A percentile compares a stretch with the other conserved stretches of the same genome.
Evolutionary conservation across 2,888 invertebrate species (phyloP).

Genomic region (Mesopsocus fuscifrons): DNA sequence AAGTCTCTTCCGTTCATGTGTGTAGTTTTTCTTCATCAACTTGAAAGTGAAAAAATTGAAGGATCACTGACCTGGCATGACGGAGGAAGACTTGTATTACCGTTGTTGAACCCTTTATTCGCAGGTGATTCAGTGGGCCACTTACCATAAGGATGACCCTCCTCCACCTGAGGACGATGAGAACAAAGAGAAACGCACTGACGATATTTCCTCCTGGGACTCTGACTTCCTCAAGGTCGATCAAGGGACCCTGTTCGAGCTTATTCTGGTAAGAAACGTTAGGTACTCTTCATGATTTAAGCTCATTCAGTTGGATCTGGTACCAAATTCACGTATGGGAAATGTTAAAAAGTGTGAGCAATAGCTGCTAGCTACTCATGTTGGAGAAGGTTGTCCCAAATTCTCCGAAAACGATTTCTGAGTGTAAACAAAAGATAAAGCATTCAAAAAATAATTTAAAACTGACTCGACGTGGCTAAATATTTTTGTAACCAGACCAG

Average conservation of each 20-base stretch:
- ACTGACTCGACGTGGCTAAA: no score
- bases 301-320: constrained; percentile 1
- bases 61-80: no score
- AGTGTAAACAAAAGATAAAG: neutral
- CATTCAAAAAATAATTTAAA: constrained; percentile 3
- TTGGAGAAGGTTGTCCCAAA: no score
- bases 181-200: constrained; percentile 94
- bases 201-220: constrained; percentile 98
- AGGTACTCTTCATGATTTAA: neutral
- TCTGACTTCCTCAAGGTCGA: constrained; percentile 97
- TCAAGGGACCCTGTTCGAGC: constrained; percentile 42
- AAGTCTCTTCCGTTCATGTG: no score
- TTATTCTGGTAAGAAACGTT: constrained; percentile 17
- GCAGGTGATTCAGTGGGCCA: constrained; percentile 65
- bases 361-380: no score
- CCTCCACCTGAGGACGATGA: constrained; percentile 94
- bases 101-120: no score
- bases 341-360: no score
- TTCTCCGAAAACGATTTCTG: no score
- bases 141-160: constrained; percentile 88
- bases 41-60: no score
- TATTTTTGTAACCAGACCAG: no score
- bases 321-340: neutral
- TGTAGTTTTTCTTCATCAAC: no score
- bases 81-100: no score